Conservation (phyloP, 2,888 invertebrate species). For the Bellardia bayeri region DNA sequence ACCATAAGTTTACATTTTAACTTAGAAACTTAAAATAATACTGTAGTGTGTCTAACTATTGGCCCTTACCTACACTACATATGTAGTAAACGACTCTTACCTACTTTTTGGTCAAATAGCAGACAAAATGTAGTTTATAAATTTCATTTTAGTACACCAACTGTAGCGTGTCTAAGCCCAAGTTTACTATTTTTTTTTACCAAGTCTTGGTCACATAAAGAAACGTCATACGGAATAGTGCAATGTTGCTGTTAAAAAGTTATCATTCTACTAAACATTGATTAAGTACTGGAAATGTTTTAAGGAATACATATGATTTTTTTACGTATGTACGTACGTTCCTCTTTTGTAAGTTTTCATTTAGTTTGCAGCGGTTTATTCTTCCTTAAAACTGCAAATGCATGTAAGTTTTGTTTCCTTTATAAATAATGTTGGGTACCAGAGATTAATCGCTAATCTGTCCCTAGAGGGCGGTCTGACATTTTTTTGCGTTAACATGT, state of each 20-base stretch:
- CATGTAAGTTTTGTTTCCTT: slow-evolving; percentile 57
- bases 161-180: slow-evolving; percentile 4
- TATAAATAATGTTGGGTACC: slow-evolving; percentile 68
- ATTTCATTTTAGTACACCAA: no score
- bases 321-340: slow-evolving; percentile 27
- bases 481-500: slow-evolving; percentile 74
- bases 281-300: slow-evolving; percentile 65
- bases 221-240: slow-evolving; percentile 23
- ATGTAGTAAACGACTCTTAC: no score
- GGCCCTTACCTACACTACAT: no score
- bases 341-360: slow-evolving; percentile 17
- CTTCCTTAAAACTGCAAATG: slow-evolving; percentile 55
- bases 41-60: no score
- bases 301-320: slow-evolving; percentile 56
- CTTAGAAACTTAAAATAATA: no score
- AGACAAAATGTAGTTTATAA: no score
- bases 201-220: slow-evolving; percentile 24
- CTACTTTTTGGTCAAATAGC: no score
- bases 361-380: slow-evolving; percentile 32
- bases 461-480: slow-evolving; percentile 82
- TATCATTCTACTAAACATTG: slow-evolving; percentile 72
- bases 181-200: not conserved
- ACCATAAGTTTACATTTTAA: no score
- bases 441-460: slow-evolving; percentile 83
- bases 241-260: slow-evolving; percentile 55